Percentiles rank a stretch among this genome's conserved stretches.
Conservation (phyloP, 2,888 invertebrate species). For the Drosophila nigricruria region DNA sequence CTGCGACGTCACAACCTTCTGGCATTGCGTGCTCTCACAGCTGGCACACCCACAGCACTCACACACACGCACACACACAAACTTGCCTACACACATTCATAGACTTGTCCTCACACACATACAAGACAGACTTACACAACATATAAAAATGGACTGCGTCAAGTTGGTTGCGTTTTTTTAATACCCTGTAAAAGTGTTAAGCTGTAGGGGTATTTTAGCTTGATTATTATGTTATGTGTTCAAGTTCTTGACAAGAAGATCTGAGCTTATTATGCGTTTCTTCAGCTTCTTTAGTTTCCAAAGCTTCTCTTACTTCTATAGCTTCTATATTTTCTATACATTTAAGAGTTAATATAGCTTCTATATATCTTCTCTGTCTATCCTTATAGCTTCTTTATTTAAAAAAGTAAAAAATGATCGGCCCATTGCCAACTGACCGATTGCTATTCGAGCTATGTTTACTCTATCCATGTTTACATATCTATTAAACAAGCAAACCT, state of each 20-base stretch:
- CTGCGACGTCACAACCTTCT: slow-evolving; percentile 46
- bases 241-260: no score
- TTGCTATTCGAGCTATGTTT: no score
- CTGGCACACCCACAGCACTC: slow-evolving; percentile 36
- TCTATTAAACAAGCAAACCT: no score
- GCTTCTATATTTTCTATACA: not conserved
- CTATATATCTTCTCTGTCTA: not conserved
- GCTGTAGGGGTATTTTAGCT: not conserved
- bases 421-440: no score
- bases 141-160: slow-evolving; percentile 15
- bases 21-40: slow-evolving; percentile 55
- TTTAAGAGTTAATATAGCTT: not conserved
- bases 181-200: slow-evolving; percentile 19
- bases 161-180: slow-evolving; percentile 9
- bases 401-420: no score
- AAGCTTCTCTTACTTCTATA: not conserved
- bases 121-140: slow-evolving; percentile 8
- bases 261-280: no score
- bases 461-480: no score
- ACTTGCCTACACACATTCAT: not conserved
- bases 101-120: not conserved
- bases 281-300: not conserved
- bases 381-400: not conserved
- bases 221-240: not conserved
- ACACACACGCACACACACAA: slow-evolving; percentile 7